Conservation (phyloP, 64 coral and sea anemone genomes). For the Actinia equina region DNA sequence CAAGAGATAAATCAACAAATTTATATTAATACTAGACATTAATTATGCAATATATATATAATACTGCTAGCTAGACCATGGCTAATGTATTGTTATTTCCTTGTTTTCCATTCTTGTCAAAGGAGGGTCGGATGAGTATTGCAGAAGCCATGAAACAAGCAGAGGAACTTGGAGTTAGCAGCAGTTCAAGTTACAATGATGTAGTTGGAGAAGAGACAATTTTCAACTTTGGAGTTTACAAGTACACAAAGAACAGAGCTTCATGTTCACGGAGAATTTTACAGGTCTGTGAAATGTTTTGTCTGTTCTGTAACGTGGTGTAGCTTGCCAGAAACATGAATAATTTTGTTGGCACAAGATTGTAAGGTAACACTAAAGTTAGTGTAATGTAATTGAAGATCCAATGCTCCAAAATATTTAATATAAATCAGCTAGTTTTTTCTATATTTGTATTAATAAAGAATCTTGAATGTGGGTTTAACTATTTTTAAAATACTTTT, state of each 20-base stretch:
- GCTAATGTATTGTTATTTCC: neutral
- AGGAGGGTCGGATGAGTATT: slow-evolving; percentile 79
- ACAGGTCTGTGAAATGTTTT: slow-evolving; percentile 39
- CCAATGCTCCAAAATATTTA: too few species aligned
- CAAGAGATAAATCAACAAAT: too few species aligned
- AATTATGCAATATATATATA: too few species aligned
- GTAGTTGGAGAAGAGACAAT: slow-evolving; percentile 68
- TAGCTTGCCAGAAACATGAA: neutral
- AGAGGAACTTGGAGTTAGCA: slow-evolving; percentile 63
- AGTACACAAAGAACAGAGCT: slow-evolving; percentile 73
- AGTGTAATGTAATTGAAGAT: neutral
- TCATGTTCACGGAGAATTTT: slow-evolving; percentile 84
- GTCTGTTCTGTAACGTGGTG: neutral
- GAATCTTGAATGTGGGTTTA: too few species aligned
- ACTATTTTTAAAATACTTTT: too few species aligned
- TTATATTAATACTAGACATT: too few species aligned
- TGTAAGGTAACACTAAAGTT: neutral
- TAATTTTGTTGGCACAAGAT: neutral
- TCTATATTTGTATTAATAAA: too few species aligned
- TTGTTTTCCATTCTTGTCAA: neutral
- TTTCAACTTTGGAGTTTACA: slow-evolving; percentile 95
- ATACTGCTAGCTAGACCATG: too few species aligned
- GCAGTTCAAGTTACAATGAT: slow-evolving; percentile 28
- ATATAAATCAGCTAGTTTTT: too few species aligned
- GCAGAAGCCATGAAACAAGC: slow-evolving; percentile 90